A percentile compares a stretch with the other conserved stretches of the same genome.
Conservation (phyloP, 2,888 invertebrate species). For the Deilephila elpenor region DNA sequence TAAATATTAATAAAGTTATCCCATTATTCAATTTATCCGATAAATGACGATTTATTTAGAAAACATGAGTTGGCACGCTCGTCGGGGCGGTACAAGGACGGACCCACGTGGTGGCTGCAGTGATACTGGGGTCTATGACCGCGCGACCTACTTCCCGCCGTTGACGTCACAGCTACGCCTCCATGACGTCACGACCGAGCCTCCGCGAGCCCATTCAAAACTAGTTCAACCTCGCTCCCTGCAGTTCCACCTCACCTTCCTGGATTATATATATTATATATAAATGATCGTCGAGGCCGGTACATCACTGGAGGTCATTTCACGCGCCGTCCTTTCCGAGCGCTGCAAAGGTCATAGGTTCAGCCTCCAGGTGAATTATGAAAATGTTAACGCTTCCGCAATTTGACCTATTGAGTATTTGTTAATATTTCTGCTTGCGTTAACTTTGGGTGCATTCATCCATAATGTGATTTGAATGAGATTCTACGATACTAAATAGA, state of each 20-base stretch:
- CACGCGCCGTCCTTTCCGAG: conserved; percentile 56
- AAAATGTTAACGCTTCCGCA: conserved; percentile 1
- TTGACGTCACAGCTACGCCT: conserved; percentile 81
- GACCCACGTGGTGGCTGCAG: conserved; percentile 67
- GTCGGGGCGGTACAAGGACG: conserved; percentile 52
- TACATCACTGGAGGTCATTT: conserved; percentile 66
- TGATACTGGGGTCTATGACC: conserved; percentile 69
- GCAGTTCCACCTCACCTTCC: conserved; percentile 54
- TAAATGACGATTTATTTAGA: not conserved
- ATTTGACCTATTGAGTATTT: conserved; percentile 27
- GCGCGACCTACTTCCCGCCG: conserved; percentile 72
- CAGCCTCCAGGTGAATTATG: conserved; percentile 21
- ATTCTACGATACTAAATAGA: not conserved
- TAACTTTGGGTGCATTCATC: not conserved
- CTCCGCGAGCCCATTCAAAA: conserved; percentile 80
- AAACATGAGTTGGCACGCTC: conserved; percentile 25
- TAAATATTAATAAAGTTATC: not conserved
- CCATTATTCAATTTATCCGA: not conserved
- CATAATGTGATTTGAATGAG: not conserved
- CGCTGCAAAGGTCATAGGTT: conserved; percentile 54
- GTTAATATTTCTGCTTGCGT: conserved; percentile 5
- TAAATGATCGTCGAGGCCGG: conserved; percentile 57
- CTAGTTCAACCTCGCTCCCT: conserved; percentile 73
- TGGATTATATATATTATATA: conserved; percentile 42
- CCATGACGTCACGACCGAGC: conserved; percentile 77